Conservation (phyloP, 2,113 vertebrate species). For the Tupaia chinensis region DNA sequence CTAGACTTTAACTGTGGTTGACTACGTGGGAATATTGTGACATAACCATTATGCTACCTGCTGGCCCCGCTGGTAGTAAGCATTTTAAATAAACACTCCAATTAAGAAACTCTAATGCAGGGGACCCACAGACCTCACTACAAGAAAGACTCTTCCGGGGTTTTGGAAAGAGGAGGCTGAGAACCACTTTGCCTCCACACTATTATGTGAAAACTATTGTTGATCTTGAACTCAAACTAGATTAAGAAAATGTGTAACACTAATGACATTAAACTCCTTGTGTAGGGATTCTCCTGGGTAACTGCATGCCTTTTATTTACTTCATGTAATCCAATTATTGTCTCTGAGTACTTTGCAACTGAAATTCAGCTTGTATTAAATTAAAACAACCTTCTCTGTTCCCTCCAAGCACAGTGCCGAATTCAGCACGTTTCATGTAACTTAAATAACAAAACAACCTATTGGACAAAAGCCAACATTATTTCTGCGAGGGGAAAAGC, state of each 20-base stretch:
- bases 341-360: not conserved
- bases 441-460: conserved; percentile 7
- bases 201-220: not conserved
- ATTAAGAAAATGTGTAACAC: not conserved
- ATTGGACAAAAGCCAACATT: not conserved
- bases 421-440: not conserved
- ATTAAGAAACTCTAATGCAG: not conserved
- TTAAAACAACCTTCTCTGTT: not conserved
- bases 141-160: not conserved
- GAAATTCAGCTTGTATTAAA: not conserved
- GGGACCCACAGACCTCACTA: not conserved
- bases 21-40: too few species aligned
- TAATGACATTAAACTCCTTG: not conserved
- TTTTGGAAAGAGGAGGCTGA: not conserved
- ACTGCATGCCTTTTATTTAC: not conserved
- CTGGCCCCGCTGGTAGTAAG: not conserved
- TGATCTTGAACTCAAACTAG: not conserved
- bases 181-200: not conserved
- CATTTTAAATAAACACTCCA: not conserved
- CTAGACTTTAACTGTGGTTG: too few species aligned
- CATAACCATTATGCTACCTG: too few species aligned
- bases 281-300: not conserved
- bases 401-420: not conserved
- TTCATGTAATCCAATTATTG: not conserved
- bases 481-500: conserved; percentile 6